Conservation (phyloP, 92 coral and sea anemone genomes). For the Porites lobata region DNA sequence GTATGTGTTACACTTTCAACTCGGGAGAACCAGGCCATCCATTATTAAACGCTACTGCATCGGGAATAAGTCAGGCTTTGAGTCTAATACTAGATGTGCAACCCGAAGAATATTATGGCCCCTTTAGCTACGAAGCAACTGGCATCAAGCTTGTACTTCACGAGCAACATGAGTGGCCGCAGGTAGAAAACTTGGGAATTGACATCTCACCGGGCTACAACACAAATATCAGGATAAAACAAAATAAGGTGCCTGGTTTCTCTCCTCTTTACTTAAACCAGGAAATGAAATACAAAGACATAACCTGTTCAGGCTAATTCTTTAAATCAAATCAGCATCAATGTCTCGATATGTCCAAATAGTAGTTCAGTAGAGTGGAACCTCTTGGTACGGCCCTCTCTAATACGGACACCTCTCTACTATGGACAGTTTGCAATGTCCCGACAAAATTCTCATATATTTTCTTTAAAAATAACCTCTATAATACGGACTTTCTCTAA, state of each 20-base stretch:
- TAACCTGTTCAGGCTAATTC: no score
- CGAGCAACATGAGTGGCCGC: constrained; percentile 47
- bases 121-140: constrained; percentile 40
- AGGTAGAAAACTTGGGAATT: constrained; percentile 35
- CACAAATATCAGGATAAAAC: constrained; percentile 41
- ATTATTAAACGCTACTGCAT: constrained; percentile 18
- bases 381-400: no score
- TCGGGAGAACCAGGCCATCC: constrained; percentile 64
- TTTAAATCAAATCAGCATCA: no score
- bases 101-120: constrained; percentile 72
- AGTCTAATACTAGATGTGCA: constrained; percentile 48
- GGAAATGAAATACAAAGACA: no score
- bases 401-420: no score
- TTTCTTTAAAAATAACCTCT: no score
- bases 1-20: constrained; percentile 76
- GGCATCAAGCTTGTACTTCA: constrained; percentile 64
- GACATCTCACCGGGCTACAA: constrained; percentile 57
- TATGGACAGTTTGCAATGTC: no score
- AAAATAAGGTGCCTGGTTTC: constrained; percentile 37
- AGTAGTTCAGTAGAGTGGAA: no score
- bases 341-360: no score
- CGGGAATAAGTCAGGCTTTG: constrained; percentile 41
- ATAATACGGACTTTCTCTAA: no score
- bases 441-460: no score
- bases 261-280: no score